A percentile compares a stretch with the other conserved stretches of the same genome.
Evolutionary conservation across 2,888 invertebrate species (phyloP).

Genomic region (Ornithoptera priamus): DNA sequence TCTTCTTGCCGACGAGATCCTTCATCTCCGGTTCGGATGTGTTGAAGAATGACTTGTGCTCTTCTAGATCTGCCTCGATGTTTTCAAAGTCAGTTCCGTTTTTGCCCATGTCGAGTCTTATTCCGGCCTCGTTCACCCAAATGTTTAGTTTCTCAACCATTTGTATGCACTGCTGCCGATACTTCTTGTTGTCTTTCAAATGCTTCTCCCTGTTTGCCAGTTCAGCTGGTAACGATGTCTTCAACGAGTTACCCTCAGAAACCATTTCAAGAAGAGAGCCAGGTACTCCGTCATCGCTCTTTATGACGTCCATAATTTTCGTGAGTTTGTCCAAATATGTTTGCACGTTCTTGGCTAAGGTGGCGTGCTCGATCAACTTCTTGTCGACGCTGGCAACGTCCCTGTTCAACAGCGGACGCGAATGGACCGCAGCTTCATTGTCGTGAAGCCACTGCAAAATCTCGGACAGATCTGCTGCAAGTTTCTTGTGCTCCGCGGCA

Average conservation of each 20-base stretch:
- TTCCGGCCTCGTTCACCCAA: slow-evolving; percentile 92
- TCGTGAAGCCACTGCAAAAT: slow-evolving; percentile 91
- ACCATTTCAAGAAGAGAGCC: slow-evolving; percentile 90
- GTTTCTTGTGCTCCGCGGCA: slow-evolving; percentile 92
- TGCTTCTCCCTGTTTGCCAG: slow-evolving; percentile 90
- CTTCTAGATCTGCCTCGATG: slow-evolving; percentile 89
- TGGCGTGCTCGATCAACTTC: slow-evolving; percentile 88
- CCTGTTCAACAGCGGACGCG: slow-evolving; percentile 89
- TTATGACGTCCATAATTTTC: slow-evolving; percentile 85
- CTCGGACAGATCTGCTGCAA: slow-evolving; percentile 89
- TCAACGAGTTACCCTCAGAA: slow-evolving; percentile 89
- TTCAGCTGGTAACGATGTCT: slow-evolving; percentile 88
- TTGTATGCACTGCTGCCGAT: slow-evolving; percentile 87
- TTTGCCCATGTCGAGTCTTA: slow-evolving; percentile 86
- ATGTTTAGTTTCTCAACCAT: slow-evolving; percentile 88
- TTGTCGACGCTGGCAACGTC: slow-evolving; percentile 89
- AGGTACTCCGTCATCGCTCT: slow-evolving; percentile 89
- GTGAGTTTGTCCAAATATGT: slow-evolving; percentile 85
- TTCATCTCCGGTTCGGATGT: slow-evolving; percentile 88
- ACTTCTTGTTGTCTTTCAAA: slow-evolving; percentile 86
- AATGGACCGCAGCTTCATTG: slow-evolving; percentile 89
- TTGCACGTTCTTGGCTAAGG: slow-evolving; percentile 84
- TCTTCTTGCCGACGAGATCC: slow-evolving; percentile 88
- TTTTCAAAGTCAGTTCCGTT: slow-evolving; percentile 94
- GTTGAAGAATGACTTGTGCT: slow-evolving; percentile 91